phyloP scores from a whole-genome alignment of 2,797 vertebrate genomes.

The Basileuterus tristriatus region DNA sequence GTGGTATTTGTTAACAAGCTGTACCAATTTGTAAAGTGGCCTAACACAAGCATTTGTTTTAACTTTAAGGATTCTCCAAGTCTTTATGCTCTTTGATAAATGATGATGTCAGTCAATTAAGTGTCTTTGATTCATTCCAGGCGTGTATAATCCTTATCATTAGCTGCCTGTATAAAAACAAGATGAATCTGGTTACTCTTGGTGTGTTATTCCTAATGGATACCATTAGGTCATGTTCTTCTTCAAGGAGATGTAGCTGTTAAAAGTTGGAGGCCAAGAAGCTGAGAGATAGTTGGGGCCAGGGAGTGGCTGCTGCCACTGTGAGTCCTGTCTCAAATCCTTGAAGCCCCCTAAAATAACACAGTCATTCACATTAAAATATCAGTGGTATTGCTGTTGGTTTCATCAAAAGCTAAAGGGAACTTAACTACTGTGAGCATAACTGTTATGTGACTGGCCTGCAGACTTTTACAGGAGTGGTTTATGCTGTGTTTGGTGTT shows the following conservation, averaged over 20 bases:
- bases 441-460: background rate
- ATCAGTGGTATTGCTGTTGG: background rate
- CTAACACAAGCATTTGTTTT: background rate
- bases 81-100: background rate
- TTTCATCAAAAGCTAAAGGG: background rate
- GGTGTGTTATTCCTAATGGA: background rate
- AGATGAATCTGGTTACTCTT: background rate
- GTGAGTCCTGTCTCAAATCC: background rate
- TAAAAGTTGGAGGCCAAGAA: background rate
- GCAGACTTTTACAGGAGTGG: background rate
- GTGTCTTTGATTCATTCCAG: background rate
- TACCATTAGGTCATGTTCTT: background rate
- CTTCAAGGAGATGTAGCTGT: background rate
- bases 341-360: background rate
- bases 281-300: background rate
- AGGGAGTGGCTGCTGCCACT: background rate
- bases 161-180: background rate
- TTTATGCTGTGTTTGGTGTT: background rate
- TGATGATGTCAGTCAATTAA: background rate
- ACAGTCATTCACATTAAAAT: background rate
- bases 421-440: background rate
- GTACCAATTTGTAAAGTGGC: background rate
- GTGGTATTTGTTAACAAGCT: background rate
- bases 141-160: background rate
- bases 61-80: background rate